Conservation (phyloP, 2,113 vertebrate species). For the Gavia stellata region DNA sequence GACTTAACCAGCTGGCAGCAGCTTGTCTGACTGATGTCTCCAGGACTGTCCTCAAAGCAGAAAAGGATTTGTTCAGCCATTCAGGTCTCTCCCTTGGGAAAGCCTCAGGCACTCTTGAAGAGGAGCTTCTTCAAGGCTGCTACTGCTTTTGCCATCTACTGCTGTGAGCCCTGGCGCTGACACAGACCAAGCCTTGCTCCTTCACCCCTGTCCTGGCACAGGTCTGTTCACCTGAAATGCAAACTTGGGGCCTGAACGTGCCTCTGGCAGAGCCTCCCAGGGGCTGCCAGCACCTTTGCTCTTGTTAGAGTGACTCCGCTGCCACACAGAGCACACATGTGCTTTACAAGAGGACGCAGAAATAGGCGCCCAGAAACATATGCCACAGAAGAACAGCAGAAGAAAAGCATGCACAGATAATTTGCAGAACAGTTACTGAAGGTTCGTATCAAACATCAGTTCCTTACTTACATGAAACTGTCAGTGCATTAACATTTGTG, state of each 20-base stretch:
- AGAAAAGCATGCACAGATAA: background rate
- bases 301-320: accelerated
- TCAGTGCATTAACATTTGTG: background rate
- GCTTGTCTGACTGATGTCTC: background rate
- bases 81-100: background rate
- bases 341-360: background rate
- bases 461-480: background rate
- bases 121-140: background rate
- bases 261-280: background rate
- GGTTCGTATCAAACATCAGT: background rate
- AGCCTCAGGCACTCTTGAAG: background rate
- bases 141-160: background rate
- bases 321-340: accelerated
- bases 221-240: background rate
- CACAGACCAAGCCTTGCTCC: background rate
- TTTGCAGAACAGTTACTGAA: background rate
- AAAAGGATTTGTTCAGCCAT: background rate
- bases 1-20: background rate
- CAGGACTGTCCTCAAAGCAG: background rate
- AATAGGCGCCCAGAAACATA: background rate
- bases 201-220: no score
- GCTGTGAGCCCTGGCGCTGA: accelerated
- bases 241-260: background rate
- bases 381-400: background rate
- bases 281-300: background rate